phyloP scores from a whole-genome alignment of 1,140 invertebrate species.

The Drosophila teissieri region DNA sequence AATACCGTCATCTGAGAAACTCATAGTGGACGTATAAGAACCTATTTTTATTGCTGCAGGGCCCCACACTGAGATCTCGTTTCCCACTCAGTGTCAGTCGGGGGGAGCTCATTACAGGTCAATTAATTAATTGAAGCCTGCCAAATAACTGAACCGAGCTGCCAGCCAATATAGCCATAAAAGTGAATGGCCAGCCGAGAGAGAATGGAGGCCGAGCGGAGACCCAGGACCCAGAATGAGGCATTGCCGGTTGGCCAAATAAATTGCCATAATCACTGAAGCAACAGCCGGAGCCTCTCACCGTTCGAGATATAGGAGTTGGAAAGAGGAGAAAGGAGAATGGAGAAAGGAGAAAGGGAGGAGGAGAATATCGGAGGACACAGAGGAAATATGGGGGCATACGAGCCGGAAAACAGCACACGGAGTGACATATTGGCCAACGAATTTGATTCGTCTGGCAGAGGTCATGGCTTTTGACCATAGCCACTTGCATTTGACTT shows the following conservation, averaged over 20 bases:
- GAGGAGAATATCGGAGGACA: not conserved
- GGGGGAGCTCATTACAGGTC: constrained; percentile 48
- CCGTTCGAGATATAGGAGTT: not conserved
- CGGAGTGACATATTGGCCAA: constrained; percentile 54
- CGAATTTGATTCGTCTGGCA: constrained; percentile 46
- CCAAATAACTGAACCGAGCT: constrained; percentile 19
- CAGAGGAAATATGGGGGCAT: not conserved
- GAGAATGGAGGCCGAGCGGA: not conserved
- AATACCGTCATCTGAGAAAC: not conserved
- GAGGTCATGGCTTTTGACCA: constrained; percentile 33
- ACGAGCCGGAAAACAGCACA: constrained; percentile 2
- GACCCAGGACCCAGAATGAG: not conserved
- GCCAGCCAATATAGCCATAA: constrained; percentile 50
- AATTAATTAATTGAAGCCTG: constrained; percentile 63
- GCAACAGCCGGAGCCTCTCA: constrained; percentile 20
- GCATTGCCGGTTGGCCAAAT: constrained; percentile 28
- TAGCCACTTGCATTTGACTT: constrained; percentile 46
- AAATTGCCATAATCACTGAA: constrained; percentile 52
- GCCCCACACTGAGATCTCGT: not conserved
- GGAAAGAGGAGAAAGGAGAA: not conserved
- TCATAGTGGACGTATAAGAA: constrained; percentile 1
- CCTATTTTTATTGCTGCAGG: constrained; percentile 5
- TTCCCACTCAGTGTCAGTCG: constrained; percentile 28
- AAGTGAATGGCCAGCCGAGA: constrained; percentile 43
- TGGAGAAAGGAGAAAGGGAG: no score